phyloP scores from a whole-genome alignment of 1,140 invertebrate genomes.

The Heliconius himera region DNA sequence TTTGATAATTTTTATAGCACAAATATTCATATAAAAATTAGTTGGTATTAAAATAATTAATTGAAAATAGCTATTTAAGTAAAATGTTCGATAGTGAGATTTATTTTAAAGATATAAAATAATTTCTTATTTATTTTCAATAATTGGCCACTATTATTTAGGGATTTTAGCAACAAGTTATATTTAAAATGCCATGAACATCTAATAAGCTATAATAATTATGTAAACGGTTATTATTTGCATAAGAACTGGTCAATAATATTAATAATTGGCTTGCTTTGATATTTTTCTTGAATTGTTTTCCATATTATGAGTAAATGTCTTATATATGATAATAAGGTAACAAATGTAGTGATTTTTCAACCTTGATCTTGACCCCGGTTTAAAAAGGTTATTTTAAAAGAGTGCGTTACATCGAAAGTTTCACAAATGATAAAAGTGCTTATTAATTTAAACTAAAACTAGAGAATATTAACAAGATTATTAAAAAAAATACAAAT shows the following conservation, averaged over 20 bases:
- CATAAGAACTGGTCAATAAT: neutral
- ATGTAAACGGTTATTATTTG: neutral
- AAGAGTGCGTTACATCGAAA: neutral
- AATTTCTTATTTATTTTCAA: neutral
- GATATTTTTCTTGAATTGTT: slow-evolving; percentile 6
- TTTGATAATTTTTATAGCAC: neutral
- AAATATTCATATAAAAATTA: neutral
- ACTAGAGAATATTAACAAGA: too few relatives aligned
- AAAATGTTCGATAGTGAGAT: neutral
- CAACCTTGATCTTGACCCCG: slow-evolving; percentile 26
- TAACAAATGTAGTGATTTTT: slow-evolving; percentile 6
- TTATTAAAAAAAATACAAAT: too few relatives aligned
- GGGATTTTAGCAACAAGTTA: neutral
- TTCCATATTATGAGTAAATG: neutral
- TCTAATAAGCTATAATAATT: neutral
- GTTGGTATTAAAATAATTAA: neutral
- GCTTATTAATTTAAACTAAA: neutral
- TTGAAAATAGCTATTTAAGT: neutral
- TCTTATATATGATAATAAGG: slow-evolving; percentile 28
- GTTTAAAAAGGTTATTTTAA: slow-evolving; percentile 8
- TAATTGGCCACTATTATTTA: neutral
- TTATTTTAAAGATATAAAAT: neutral
- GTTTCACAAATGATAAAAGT: neutral
- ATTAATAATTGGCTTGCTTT: neutral
- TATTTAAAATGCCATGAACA: neutral